Base-by-base conservation (phyloP, 2,888 invertebrate genomes). In the Cheilosia variabilis region DNA sequence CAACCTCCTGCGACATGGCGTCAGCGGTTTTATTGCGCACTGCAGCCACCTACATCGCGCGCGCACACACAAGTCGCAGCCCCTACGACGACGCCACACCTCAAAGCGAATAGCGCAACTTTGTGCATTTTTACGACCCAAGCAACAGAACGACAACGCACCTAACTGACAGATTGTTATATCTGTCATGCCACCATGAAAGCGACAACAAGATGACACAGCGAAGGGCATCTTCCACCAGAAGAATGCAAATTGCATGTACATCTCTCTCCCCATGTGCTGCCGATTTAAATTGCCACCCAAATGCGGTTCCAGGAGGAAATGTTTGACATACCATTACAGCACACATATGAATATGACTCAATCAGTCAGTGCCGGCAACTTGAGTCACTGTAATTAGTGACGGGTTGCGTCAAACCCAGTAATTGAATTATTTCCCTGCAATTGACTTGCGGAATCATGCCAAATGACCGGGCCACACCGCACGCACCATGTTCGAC, bases 351-450 rank as follows among this genome's bases (percentile, higher is more conserved):
- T 19, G n/a, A 55, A 71, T 63, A 80, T 86, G 86, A 86, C 81
- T 81, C 81, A 86, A 86, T 86, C 86, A 81, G 66, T 60, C 68
- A 68, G 37, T 62, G 27, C 47, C n/a, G 75, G 52, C 9, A 80
- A 81, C 76, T 80, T 43, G 53, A 66, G 53, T 57, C 71, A 86
- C 53, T 86, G 53, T 81, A 81, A 86, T 86, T 86, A 86, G 76
- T 66, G 72, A 62, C 62, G 68, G 81, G 60, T 58, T 86, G 76
- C 68, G 60, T 65, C 57, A 66, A 65, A 47, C 43, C 37, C 62
- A 62, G 81, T 81, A 86, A 86, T 86, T 86, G 86, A 86, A 86
- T 86, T 73, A 81, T 86, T 86, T 86, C 68, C 77, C 60, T 57
- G 52, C 86, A 86, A 86, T 81, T 86, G 86, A 86, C 72, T 86